Conservation (phyloP, 2,797 vertebrate species). For the Cirrhinus molitorella region DNA sequence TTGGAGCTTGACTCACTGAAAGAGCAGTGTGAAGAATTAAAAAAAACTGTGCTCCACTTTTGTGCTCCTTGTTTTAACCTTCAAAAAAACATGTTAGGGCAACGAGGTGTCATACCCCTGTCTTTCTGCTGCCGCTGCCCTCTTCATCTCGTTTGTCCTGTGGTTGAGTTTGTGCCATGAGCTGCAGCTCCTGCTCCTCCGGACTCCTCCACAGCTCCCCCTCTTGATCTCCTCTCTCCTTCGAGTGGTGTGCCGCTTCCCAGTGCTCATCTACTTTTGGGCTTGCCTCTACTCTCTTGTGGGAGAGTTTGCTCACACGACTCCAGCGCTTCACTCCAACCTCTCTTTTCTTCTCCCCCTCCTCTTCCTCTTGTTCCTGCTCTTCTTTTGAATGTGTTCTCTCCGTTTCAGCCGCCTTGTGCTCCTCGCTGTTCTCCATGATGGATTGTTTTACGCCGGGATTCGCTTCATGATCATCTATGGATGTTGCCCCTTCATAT, state of each 20-base stretch:
- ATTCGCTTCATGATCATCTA: constrained; percentile 62
- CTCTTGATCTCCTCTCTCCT: constrained; percentile 74
- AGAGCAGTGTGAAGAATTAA: not conserved
- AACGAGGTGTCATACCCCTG: constrained; percentile 80
- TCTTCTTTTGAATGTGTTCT: constrained; percentile 62
- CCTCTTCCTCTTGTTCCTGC: constrained; percentile 60
- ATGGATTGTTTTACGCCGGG: constrained; percentile 66
- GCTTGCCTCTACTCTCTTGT: constrained; percentile 68
- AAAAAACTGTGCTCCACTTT: not conserved
- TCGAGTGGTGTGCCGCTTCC: constrained; percentile 78
- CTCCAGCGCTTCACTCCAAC: constrained; percentile 78
- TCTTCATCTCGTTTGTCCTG: constrained; percentile 90
- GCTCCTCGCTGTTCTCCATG: constrained; percentile 62
- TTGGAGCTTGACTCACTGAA: not conserved
- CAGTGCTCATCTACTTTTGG: constrained; percentile 56
- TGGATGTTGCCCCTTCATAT: constrained; percentile 60
- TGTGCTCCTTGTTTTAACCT: not conserved
- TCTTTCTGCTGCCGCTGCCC: constrained; percentile 89
- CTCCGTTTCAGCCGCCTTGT: constrained; percentile 51
- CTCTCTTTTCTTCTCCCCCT: constrained; percentile 72
- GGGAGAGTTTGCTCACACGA: constrained; percentile 80
- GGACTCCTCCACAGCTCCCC: constrained; percentile 68
- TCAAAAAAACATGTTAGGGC: not conserved
- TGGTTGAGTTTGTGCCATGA: constrained; percentile 73
- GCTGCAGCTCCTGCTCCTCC: constrained; percentile 81